Percentiles rank a stretch among this genome's conserved stretches.
These are phyloP conservation scores for Stomatorhinus walkeri DNA, from an alignment of 2,797 vertebrate species.

Conservation along the genomic window DNA sequence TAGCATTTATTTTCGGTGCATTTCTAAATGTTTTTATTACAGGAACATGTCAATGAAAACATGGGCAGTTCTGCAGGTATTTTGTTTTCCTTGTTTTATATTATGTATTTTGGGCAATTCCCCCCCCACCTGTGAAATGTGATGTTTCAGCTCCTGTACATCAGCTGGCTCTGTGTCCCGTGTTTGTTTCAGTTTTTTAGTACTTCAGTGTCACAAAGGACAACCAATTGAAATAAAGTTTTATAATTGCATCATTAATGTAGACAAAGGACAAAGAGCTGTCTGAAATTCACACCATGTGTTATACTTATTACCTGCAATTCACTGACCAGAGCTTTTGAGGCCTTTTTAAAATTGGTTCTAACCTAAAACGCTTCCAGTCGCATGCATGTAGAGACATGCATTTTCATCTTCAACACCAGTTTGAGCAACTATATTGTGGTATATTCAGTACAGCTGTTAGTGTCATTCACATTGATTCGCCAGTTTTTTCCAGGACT, in stretches of 20 bases:
- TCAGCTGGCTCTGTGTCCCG: neutral
- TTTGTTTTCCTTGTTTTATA: constrained; percentile 14
- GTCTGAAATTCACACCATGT: neutral
- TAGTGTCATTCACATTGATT: neutral
- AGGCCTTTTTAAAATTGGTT: neutral
- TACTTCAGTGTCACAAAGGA: constrained; percentile 15
- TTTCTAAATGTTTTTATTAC: neutral
- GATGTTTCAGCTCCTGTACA: neutral
- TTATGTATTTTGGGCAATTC: neutral
- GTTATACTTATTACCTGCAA: neutral
- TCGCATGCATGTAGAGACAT: neutral
- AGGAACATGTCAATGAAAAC: constrained; percentile 11
- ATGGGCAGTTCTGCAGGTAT: constrained; percentile 6
- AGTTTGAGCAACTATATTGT: neutral
- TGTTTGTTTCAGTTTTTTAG: constrained; percentile 22
- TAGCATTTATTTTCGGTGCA: neutral
- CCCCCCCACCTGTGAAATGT: neutral
- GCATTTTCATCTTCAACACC: neutral
- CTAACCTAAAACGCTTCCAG: neutral
- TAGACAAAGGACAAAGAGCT: neutral
- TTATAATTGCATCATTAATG: constrained; percentile 20
- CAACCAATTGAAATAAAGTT: constrained; percentile 33
- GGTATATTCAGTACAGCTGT: neutral
- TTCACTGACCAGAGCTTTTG: neutral
- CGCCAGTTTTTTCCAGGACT: neutral